Percentiles rank a stretch among this genome's conserved stretches.
Conservation (phyloP, 2,113 vertebrate genomes). For the Alethe castanea region DNA sequence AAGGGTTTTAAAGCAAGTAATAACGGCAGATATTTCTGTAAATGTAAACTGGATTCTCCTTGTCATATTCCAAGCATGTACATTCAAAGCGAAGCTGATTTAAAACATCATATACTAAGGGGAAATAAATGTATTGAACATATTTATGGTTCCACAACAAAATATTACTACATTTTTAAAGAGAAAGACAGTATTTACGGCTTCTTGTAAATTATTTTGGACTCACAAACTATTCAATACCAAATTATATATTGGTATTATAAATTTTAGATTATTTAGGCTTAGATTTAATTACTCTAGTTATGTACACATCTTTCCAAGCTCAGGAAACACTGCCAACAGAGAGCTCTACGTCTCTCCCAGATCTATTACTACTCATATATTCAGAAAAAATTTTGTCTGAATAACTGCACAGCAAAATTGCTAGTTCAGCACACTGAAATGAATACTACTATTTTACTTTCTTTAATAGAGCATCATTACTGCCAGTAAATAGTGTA, state of each 20-base stretch:
- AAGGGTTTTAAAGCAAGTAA: neutral
- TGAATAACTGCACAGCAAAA: neutral
- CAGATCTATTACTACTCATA: neutral
- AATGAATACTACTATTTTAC: neutral
- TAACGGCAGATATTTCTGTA: neutral
- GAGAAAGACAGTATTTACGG: neutral
- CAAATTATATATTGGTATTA: neutral
- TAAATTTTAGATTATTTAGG: constrained; percentile 8
- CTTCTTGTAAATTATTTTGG: neutral
- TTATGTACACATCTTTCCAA: neutral
- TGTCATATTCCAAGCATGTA: neutral
- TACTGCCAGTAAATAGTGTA: neutral
- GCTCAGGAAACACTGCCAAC: neutral
- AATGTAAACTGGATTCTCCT: neutral
- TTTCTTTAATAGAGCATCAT: neutral
- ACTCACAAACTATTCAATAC: neutral
- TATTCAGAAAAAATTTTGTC: neutral
- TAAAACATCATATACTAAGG: neutral
- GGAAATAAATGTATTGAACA: neutral
- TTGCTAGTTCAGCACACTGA: neutral
- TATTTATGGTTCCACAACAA: constrained; percentile 6
- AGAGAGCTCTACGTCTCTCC: neutral
- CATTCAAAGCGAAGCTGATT: neutral
- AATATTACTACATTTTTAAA: neutral
- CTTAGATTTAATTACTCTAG: neutral